Evolutionary conservation across 1,140 invertebrate genomes (phyloP).

Genomic region (Yoshiicerus persimilis): DNA sequence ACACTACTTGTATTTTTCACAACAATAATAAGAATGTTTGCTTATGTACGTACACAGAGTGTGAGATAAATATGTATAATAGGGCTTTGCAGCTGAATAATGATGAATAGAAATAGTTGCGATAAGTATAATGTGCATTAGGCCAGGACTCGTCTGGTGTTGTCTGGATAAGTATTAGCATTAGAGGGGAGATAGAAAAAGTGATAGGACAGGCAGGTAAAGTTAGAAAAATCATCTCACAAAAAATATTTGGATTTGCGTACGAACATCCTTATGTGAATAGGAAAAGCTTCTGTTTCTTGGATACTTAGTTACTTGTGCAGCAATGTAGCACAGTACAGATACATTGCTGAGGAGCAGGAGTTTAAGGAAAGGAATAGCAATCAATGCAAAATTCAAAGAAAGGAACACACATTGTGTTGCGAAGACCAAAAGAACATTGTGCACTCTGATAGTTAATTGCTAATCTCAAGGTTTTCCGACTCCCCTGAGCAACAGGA

Average conservation of each 20-base stretch:
- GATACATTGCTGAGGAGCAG: neutral
- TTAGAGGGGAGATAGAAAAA: neutral
- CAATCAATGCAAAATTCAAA: neutral
- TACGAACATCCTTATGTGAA: neutral
- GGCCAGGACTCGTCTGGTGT: neutral
- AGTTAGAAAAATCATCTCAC: neutral
- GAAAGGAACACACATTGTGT: constrained; percentile 16
- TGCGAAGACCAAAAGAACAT: neutral
- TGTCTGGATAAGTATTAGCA: neutral
- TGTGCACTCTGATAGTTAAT: neutral
- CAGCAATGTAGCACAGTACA: neutral
- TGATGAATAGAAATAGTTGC: neutral
- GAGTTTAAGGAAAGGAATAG: constrained; percentile 2
- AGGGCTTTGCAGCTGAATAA: neutral
- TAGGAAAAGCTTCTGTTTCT: neutral
- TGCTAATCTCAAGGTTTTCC: constrained; percentile 27
- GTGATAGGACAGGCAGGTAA: neutral
- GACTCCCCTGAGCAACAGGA: constrained; percentile 33
- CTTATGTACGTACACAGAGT: neutral
- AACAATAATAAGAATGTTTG: neutral
- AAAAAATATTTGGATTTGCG: neutral
- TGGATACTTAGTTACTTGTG: no score
- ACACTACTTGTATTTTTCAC: no score
- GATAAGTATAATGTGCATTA: neutral
- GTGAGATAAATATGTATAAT: neutral